Conservation (phyloP, 1,140 invertebrate genomes). For the Monochamus saltuarius region DNA sequence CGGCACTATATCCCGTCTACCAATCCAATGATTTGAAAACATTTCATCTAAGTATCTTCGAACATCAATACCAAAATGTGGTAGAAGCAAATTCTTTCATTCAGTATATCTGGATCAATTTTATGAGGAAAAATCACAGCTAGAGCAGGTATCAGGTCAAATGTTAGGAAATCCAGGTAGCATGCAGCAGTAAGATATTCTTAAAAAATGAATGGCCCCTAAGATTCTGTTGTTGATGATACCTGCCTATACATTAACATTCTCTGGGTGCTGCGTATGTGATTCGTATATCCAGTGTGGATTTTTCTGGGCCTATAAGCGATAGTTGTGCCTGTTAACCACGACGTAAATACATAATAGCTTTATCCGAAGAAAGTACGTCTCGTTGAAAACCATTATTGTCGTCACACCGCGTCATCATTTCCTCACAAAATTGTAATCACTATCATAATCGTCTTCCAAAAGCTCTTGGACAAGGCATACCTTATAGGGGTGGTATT, state of each 20-base stretch:
- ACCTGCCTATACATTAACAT: slow-evolving; percentile 13
- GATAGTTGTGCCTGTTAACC: slow-evolving; percentile 27
- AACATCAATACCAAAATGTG: slow-evolving; percentile 18
- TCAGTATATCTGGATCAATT: slow-evolving; percentile 4
- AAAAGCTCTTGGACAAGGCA: no score
- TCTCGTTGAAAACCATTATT: no score
- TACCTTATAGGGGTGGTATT: no score
- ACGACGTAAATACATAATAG: slow-evolving; percentile 9
- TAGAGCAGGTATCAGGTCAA: no score
- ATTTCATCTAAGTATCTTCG: slow-evolving; percentile 34
- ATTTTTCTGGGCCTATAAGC: slow-evolving; percentile 24
- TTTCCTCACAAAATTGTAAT: no score
- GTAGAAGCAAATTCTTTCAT: slow-evolving; percentile 1
- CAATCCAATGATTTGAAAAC: slow-evolving; percentile 43
- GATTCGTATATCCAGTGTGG: slow-evolving; percentile 24
- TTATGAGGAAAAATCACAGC: neutral
- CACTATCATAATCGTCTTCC: no score
- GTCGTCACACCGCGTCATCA: no score
- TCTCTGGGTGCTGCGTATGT: slow-evolving; percentile 24
- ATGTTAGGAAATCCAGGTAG: slow-evolving; percentile 22
- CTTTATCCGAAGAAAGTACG: slow-evolving; percentile 15
- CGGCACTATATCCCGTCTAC: slow-evolving; percentile 41
- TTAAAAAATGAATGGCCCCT: slow-evolving; percentile 16
- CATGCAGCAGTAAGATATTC: slow-evolving; percentile 13
- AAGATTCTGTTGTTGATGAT: slow-evolving; percentile 17